Percentiles rank a stretch among this genome's conserved stretches.
phyloP scores from a whole-genome alignment of 2,888 invertebrate species.

The Linnaemya tessellans region DNA sequence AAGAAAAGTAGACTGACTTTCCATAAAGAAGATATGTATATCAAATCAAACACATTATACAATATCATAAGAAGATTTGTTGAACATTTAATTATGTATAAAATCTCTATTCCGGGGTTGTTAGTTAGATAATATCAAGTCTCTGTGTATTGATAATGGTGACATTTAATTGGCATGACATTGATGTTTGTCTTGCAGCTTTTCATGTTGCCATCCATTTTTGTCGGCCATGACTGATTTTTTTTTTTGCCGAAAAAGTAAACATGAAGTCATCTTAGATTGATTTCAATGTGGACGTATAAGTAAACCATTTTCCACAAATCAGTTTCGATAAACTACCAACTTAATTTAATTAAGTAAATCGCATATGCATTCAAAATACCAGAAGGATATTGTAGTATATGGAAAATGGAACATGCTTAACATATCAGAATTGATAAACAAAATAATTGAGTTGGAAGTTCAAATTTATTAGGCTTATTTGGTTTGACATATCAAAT shows the following conservation, averaged over 20 bases:
- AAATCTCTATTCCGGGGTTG: not conserved
- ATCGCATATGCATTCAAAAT: slow-evolving; percentile 12
- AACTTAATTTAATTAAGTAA: slow-evolving; percentile 43
- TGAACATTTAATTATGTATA: slow-evolving; percentile 26
- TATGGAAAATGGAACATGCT: not conserved
- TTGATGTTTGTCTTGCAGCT: slow-evolving; percentile 30
- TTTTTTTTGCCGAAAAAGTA: not conserved
- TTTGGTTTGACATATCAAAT: not conserved
- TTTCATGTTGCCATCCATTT: slow-evolving; percentile 5
- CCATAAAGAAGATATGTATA: not conserved
- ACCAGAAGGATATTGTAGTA: not conserved
- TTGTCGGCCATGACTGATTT: not conserved
- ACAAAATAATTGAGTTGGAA: not conserved
- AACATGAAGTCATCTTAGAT: not conserved
- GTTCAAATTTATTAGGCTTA: not conserved
- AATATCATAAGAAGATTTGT: slow-evolving; percentile 3
- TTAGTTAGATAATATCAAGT: not conserved
- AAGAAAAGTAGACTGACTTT: slow-evolving; percentile 2
- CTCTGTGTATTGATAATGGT: not conserved
- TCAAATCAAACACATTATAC: not conserved
- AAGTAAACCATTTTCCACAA: slow-evolving; percentile 17
- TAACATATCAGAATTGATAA: not conserved
- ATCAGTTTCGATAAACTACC: slow-evolving; percentile 14
- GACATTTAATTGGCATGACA: slow-evolving; percentile 49
- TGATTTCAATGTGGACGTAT: not conserved